phyloP scores from a whole-genome alignment of 2,797 vertebrate genomes.

The Enteromius fasciolatus region DNA sequence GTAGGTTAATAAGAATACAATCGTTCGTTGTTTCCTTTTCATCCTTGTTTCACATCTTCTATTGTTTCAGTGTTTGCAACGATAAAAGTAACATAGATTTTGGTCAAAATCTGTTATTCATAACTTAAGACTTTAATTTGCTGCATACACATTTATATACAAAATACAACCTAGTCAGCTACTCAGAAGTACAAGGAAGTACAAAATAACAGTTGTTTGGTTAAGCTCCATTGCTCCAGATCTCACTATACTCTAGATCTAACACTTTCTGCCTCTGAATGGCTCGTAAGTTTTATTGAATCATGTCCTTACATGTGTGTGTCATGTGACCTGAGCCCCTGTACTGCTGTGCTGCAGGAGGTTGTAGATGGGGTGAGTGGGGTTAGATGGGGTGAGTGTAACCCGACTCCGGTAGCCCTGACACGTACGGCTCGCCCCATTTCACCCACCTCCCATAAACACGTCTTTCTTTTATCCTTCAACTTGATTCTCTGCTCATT shows the following conservation, averaged over 20 bases:
- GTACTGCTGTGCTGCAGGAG: constrained; percentile 15
- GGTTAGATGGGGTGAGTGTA: constrained; percentile 45
- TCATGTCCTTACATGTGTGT: constrained; percentile 14
- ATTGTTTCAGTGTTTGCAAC: background rate
- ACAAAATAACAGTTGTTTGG: background rate
- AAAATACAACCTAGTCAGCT: background rate
- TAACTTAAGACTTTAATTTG: background rate
- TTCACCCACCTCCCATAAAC: constrained; percentile 25
- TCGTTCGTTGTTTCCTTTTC: too few species aligned
- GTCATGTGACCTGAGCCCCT: constrained; percentile 22
- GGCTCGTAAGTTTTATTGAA: background rate
- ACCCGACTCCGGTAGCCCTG: constrained; percentile 10
- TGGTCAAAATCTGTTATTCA: background rate
- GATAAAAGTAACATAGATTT: background rate
- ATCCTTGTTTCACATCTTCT: background rate
- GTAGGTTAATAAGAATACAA: too few species aligned
- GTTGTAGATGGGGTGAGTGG: constrained; percentile 27
- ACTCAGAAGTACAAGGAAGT: background rate
- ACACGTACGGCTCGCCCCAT: background rate
- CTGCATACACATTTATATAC: background rate
- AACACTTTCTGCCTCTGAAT: background rate
- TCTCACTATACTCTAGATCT: background rate
- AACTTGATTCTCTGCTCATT: background rate
- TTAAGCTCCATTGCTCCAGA: background rate
- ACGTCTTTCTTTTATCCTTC: constrained; percentile 21